A percentile compares a stretch with the other conserved stretches of the same genome.
These are phyloP conservation scores for Zophobas morio DNA, from an alignment of 1,140 invertebrate genomes.

Conservation along the genomic window DNA sequence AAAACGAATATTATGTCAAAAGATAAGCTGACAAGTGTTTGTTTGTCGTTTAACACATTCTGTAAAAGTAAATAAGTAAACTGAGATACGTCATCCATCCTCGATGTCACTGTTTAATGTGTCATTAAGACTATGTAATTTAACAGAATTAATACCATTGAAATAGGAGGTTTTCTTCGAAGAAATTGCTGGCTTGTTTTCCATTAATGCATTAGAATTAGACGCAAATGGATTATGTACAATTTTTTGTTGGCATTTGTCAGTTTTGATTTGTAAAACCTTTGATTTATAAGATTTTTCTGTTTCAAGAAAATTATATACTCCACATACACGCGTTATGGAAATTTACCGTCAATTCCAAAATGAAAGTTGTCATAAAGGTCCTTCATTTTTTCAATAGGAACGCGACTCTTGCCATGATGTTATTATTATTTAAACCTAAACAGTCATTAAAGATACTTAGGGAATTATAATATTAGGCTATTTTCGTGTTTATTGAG, in stretches of 20 bases:
- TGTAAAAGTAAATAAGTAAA: constrained; percentile 39
- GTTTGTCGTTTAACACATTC: constrained; percentile 36
- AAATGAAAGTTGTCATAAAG: neutral
- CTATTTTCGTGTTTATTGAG: constrained; percentile 39
- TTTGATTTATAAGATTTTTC: too few species aligned
- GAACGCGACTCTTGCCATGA: neutral
- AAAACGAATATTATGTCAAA: constrained; percentile 34
- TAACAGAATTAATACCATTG: neutral
- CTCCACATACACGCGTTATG: too few species aligned
- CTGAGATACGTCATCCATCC: constrained; percentile 34
- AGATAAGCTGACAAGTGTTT: constrained; percentile 38
- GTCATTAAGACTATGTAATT: constrained; percentile 25
- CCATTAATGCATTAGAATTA: too few species aligned
- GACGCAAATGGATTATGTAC: too few species aligned
- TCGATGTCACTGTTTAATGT: constrained; percentile 30
- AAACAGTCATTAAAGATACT: neutral
- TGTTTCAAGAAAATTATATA: too few species aligned
- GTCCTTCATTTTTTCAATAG: neutral
- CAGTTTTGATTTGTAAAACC: too few species aligned
- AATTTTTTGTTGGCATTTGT: too few species aligned
- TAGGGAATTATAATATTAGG: constrained; percentile 19
- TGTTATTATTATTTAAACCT: constrained; percentile 9
- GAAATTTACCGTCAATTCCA: too few species aligned
- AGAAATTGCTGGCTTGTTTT: neutral
- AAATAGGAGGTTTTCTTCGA: neutral